Base-by-base conservation (phyloP, 2,888 invertebrate species). In the Abrostola tripartita region DNA sequence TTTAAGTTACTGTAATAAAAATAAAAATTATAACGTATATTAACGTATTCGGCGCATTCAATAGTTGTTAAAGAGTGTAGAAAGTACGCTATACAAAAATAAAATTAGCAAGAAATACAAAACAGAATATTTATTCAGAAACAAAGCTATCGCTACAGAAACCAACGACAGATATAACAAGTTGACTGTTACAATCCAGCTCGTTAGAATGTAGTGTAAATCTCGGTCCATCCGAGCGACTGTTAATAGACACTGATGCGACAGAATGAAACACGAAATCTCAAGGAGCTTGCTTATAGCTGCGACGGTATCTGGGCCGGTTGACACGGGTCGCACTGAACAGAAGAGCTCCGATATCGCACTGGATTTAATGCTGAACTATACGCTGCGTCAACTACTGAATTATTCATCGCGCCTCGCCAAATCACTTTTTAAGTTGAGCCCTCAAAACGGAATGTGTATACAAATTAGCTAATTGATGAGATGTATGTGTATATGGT, bases 391-490 rank as follows among this genome's bases (percentile, higher is more conserved):
- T 66, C 65, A 74, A 62, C 68, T 59, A 65, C 58, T 86, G 82
- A 87, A 85, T 86, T 80, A 86, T 86, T 87, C 79, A 86, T 68
- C 56, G 62, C 70, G 60, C 58, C 61, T 55, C 65, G 62, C 66
- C 63, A 77, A 82, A 81, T 81, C 74, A 81, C 75, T 81, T 82
- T 81, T 79, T 68, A 78, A 76, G 62, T 71, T 68, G 51, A 65
- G 61, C 65, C 50, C 52, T 62, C 62, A 71, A 73, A 73, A 69
- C 71, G 42, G 61, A 67, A 69, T 68, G 62, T 68, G 72, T 71
- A 44, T 71, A 73, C 53, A 64, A 68, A 65, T 71, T 47, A 68
- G 44, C 42, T 78, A 65, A 76, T 78, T 68, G 64, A 78, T 60
- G 59, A 64, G 37, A 64, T 37, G n/a, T 52, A 55, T 65, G 71